Evolutionary conservation across 2,113 vertebrate species (phyloP), one percentile per base, ranked within the genome.

Genomic region (Myiozetetes cayanensis): DNA sequence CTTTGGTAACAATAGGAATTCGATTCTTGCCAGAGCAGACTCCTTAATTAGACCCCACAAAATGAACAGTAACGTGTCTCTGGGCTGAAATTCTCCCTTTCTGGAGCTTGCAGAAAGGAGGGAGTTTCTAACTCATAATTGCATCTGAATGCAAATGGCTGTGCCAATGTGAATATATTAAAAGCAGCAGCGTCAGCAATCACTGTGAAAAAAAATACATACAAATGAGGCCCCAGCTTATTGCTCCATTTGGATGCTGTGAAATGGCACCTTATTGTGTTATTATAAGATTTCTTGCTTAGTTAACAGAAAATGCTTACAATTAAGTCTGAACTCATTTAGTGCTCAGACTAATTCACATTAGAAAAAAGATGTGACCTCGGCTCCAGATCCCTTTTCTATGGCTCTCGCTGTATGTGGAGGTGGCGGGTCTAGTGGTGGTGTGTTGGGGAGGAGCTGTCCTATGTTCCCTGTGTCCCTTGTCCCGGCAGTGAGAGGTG

Each of bases 31-130:
- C 96, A 96, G 93, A 90, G 95, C 93, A 92, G 90, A 94, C 94
- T 97, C 94, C 92, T 96, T 97, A 97, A 97, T 96, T 96, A 96
- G 96, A 96, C 96, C 96, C 96, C 93, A 96, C 96, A 92, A 96
- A 97, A 95, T 93, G 96, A 96, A 96, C 90, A 96, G 96, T 93
- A 96, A 96, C 94, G 46, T 96, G 94, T 95, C 96, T 96, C 96
- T 96, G 95, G 87, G 95, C 94, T 96, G 95, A 97, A 95, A 94
- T 96, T 96, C 93, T 96, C 90, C 92, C 93, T 97, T 96, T 97
- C 97, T 68, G 68, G 92, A 92, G 95, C 88, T 78, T 33, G 52
- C 85, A 95, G 92, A 74, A 95, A 94, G 95, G 94, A 96, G 95
- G 91, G 94, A 62, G 76, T 68, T 88, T 94, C 96, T 97, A 91